Base-by-base conservation (phyloP, 1,140 invertebrate species). In the Drosophila nebulosa region DNA sequence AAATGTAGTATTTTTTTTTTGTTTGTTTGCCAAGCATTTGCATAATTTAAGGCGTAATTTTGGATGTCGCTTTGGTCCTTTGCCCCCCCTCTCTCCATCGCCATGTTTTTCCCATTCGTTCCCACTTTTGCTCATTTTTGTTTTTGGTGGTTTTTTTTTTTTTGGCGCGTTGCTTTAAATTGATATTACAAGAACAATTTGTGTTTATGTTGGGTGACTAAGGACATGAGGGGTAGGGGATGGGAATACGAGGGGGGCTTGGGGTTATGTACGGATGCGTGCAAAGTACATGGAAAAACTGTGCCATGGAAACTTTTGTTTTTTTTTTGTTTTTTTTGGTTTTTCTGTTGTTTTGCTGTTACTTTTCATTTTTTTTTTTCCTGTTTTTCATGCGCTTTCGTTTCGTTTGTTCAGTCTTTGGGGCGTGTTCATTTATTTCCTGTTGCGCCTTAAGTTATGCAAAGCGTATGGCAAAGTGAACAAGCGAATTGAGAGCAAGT, bases 401-500 rank as follows among this genome's bases (percentile, higher is more conserved):
- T 69, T 53, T 70, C 63, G 67, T 63, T 64, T 69, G 70, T 57
- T 73, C 77, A 64, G 63, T 70, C 56, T 71, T 32, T 57, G 71
- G 69, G 78, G 79, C 64, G 70, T 78, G 79, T 84, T 84, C 67
- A 72, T 78, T 83, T 62, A 75, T 83, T 83, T 83, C 79, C 79
- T 83, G 79, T 83, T 83, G 79, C 79, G 79, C 79, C 79, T 66
- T 64, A 75, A 84, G 79, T 84, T 83, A 83, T 83, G 79, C 79
- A 84, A 83, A 84, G 79, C 79, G 69, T 84, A 75, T 79, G 79
- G 79, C 79, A 55, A 83, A 83, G 61, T 76, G 70, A 84, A 77
- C 73, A 73, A 77, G 67, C 61, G 46, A 70, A 55, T 58, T 30
- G 64, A 64, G 55, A 61, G 51, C 51, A 50, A 26, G 56, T 55